Conservation (phyloP, 2,797 vertebrate species). For the Acanthurus lineatus region DNA sequence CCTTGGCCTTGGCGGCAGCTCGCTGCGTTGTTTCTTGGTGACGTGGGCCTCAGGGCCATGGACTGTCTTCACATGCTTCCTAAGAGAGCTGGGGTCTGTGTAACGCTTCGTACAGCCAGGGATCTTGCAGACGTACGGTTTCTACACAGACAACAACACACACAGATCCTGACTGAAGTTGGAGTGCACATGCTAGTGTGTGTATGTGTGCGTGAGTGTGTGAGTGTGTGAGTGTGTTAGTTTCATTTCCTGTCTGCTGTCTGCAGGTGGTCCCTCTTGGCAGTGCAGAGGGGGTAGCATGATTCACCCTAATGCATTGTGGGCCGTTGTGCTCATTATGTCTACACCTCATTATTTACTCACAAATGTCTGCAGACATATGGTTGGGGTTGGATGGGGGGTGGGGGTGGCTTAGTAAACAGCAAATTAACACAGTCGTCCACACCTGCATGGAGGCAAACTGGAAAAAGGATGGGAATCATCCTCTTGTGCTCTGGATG, state of each 20-base stretch:
- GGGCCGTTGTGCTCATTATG: slow-evolving; percentile 75
- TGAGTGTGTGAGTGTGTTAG: neutral
- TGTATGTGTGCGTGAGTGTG: neutral
- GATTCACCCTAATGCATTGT: slow-evolving; percentile 77
- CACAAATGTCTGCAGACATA: slow-evolving; percentile 6
- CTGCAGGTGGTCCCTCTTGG: slow-evolving; percentile 75
- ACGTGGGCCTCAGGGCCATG: slow-evolving; percentile 96
- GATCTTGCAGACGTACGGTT: slow-evolving; percentile 97
- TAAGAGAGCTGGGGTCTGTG: slow-evolving; percentile 97
- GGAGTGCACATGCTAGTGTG: too few species aligned
- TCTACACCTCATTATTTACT: slow-evolving; percentile 78
- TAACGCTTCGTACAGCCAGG: slow-evolving; percentile 98
- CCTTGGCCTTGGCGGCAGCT: slow-evolving; percentile 86
- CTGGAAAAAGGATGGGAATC: neutral
- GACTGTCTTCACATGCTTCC: slow-evolving; percentile 97
- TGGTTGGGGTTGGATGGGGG: neutral
- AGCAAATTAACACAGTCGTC: neutral
- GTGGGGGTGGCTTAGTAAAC: neutral
- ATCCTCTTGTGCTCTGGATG: neutral
- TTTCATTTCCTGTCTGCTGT: slow-evolving; percentile 54
- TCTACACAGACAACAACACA: slow-evolving; percentile 78
- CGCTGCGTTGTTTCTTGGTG: slow-evolving; percentile 93
- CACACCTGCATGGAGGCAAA: slow-evolving; percentile 5
- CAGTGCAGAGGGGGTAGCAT: slow-evolving; percentile 38
- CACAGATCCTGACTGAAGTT: neutral